Percentiles rank a stretch among this genome's conserved stretches.
phyloP scores from a whole-genome alignment of 1,140 invertebrate species.

The Liolophura sinensis region DNA sequence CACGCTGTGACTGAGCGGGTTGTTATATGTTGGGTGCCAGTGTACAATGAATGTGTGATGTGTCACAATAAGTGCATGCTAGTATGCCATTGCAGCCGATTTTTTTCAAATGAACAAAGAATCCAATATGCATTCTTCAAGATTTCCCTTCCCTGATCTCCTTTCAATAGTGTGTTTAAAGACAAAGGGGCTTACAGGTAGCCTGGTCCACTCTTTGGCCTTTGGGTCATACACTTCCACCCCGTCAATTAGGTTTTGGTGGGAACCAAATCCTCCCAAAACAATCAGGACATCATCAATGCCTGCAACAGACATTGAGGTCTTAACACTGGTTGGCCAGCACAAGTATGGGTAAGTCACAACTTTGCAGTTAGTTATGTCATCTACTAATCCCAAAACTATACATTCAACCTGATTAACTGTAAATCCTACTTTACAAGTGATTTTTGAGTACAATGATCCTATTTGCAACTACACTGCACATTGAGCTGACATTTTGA shows the following conservation, averaged over 20 bases:
- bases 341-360: neutral
- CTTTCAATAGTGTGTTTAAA: neutral
- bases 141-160: too few relatives aligned
- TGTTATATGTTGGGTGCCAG: too few relatives aligned
- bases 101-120: neutral
- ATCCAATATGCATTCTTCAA: neutral
- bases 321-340: neutral
- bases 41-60: too few relatives aligned
- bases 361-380: neutral
- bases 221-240: slow-evolving; percentile 54
- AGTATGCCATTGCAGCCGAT: too few relatives aligned
- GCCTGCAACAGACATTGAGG: slow-evolving; percentile 25
- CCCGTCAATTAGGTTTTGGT: slow-evolving; percentile 50
- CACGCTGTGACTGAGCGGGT: too few relatives aligned
- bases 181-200: slow-evolving; percentile 38
- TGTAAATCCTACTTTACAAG: neutral
- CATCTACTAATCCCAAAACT: neutral
- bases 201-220: slow-evolving; percentile 40
- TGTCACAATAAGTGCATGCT: too few relatives aligned
- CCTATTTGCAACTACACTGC: too few relatives aligned
- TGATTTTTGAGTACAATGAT: too few relatives aligned
- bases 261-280: slow-evolving; percentile 50
- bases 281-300: slow-evolving; percentile 49
- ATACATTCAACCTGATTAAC: neutral
- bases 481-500: too few relatives aligned